Evolutionary conservation across 2,113 vertebrate species (phyloP).

Genomic region (Centrocercus urophasianus): DNA sequence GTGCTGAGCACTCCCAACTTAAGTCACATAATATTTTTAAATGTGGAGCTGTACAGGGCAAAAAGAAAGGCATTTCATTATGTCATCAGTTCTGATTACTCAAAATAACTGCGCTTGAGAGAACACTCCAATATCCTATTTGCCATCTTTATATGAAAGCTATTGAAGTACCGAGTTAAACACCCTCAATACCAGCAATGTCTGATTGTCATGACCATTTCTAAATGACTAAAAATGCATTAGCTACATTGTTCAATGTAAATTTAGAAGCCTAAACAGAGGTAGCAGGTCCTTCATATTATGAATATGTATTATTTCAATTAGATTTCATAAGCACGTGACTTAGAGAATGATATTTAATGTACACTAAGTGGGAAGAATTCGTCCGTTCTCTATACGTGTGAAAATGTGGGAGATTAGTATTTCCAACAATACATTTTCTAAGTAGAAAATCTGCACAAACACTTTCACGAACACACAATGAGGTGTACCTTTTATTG

Average conservation of each 20-base stretch:
- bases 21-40: neutral
- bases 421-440: neutral
- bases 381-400: neutral
- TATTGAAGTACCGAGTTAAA: neutral
- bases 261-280: neutral
- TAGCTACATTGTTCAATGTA: neutral
- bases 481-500: neutral
- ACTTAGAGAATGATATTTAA: neutral
- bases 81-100: neutral
- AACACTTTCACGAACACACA: accelerated
- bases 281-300: neutral
- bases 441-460: neutral
- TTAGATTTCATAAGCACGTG: neutral
- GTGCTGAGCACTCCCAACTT: slow-evolving; percentile 1
- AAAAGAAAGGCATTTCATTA: slow-evolving; percentile 12
- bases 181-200: neutral
- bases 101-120: neutral
- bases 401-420: neutral
- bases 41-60: neutral
- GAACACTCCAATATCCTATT: neutral
- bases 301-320: neutral
- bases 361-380: neutral
- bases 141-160: neutral
- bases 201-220: neutral
- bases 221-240: neutral